Evolutionary conservation across 2,113 vertebrate genomes (phyloP).

Genomic region (Lonchura striata): DNA sequence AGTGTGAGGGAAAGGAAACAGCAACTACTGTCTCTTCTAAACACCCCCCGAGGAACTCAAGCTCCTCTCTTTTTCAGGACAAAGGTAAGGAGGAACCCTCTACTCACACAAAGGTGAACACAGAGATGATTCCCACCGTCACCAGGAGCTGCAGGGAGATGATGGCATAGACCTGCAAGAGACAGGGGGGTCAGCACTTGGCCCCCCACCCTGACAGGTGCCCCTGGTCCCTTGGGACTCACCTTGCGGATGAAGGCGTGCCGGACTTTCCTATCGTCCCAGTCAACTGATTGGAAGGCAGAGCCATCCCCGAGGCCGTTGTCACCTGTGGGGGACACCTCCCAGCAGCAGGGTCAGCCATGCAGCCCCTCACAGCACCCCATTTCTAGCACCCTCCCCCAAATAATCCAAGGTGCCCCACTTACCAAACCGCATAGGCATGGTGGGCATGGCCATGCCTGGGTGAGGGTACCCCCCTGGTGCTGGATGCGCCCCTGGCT

Average conservation of each 20-base stretch:
- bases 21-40: not conserved
- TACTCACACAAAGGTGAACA: slow-evolving; percentile 86
- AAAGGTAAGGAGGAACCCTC: not conserved
- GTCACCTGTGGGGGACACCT: not conserved
- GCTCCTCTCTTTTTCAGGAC: not conserved
- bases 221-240: not conserved
- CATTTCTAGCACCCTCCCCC: not conserved
- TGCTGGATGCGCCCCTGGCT: slow-evolving; percentile 37
- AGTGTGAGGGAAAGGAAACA: not conserved
- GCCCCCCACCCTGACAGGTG: rapidly evolving
- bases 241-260: slow-evolving; percentile 93
- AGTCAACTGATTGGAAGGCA: slow-evolving; percentile 72
- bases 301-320: slow-evolving; percentile 64
- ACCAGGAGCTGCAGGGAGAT: slow-evolving; percentile 85
- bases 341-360: not conserved
- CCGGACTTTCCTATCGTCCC: slow-evolving; percentile 81
- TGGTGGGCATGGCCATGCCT: slow-evolving; percentile 71
- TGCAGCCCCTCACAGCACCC: rapidly evolving
- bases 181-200: not conserved
- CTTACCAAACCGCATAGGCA: slow-evolving; percentile 84
- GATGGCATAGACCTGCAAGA: slow-evolving; percentile 88
- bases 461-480: not conserved
- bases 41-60: not conserved
- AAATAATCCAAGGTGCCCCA: not conserved
- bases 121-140: slow-evolving; percentile 82